Percentiles rank a stretch among this genome's conserved stretches.
Evolutionary conservation across 2,797 vertebrate genomes (phyloP).

Genomic region (Anisognathus igniventris): DNA sequence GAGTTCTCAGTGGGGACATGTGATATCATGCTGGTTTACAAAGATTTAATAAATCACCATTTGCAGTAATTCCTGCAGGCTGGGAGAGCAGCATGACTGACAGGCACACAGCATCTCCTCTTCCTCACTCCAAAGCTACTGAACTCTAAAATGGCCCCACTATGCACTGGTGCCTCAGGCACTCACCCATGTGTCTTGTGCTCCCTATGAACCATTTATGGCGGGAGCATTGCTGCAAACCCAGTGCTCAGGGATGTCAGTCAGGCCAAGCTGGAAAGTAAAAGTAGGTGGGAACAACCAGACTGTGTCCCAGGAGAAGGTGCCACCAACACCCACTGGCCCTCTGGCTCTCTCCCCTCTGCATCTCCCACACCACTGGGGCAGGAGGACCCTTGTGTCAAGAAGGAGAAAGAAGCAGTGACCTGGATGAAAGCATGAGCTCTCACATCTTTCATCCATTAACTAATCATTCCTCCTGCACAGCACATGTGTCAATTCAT

Average conservation of each 20-base stretch:
- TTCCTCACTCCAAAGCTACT: background rate
- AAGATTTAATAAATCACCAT: background rate
- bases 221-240: background rate
- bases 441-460: conserved; percentile 28
- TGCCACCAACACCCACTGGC: background rate
- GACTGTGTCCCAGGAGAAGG: background rate
- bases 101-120: background rate
- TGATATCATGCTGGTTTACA: fast-evolving
- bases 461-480: conserved; percentile 18
- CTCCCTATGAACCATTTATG: background rate
- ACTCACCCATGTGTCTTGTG: too few species aligned
- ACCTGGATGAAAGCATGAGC: background rate
- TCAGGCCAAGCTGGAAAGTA: background rate
- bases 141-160: background rate
- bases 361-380: fast-evolving
- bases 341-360: background rate
- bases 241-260: background rate
- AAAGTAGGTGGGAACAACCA: background rate
- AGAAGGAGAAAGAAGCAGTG: background rate
- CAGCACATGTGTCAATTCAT: background rate
- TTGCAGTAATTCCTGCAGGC: background rate
- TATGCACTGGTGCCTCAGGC: background rate
- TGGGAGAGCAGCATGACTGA: fast-evolving
- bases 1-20: background rate
- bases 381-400: fast-evolving